Base-by-base conservation (phyloP, 2,113 vertebrate genomes). In the Xenopus borealis region DNA sequence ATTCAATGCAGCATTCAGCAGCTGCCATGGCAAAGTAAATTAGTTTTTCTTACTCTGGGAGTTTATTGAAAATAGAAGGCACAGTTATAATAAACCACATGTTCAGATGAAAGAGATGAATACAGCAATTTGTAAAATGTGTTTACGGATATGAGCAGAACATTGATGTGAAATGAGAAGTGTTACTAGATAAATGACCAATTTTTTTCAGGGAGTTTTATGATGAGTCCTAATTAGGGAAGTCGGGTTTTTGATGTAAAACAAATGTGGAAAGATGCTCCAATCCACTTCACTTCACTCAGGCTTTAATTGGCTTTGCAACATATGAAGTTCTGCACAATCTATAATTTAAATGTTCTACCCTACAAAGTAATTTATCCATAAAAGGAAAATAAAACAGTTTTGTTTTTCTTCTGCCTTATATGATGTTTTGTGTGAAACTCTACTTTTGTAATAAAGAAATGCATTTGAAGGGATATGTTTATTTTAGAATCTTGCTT, bases 1-100 rank as follows among this genome's bases (percentile, higher is more conserved):
- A 61, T 78, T 72, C 63, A 62, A 68, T 58, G 64, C 55, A 62
- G 68, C 70, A 72, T 78, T 50, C 76, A 78, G 76, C 70, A 72
- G 76, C 70, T 72, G 65, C 47, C 55, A 78, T 62, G 13, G 65
- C 46, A 44, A 27, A 63, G 66, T 57, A 76, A 69, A 78, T 57
- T 44, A 64, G 67, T 68, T 71, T 44, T 62, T 46, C 71, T 33
- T 46, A 47, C 67, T 75, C 71, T 64, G 1, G 0, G 10, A 40
- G 44, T 79, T 9, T 79, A 75, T 68, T 75, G 75, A 47, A 10
- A 65, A 57, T 72, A 62, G 52, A 76, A 76, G 46, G 59, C 66
- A 46, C 44, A n/a, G 12, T 50, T 62, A 72, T 69, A 78, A 78
- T 17, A 10, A 67, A 72, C 4, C 55, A 40, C 50, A 19, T 50